Evolutionary conservation across 2,113 vertebrate species (phyloP).

Genomic region (Megaceryle maxima): DNA sequence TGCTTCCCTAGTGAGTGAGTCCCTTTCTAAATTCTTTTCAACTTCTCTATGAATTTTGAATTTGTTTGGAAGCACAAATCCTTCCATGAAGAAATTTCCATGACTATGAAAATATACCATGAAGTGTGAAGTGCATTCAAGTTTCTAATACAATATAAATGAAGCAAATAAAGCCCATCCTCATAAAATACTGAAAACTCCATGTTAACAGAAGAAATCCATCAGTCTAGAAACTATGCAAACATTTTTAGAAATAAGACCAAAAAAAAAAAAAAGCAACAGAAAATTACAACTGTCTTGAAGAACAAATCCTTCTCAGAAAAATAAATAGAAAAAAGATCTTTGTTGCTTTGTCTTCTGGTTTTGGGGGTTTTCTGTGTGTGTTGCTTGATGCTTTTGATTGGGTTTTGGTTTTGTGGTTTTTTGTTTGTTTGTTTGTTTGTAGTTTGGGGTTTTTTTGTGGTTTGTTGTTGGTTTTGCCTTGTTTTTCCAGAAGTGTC

Average conservation of each 20-base stretch:
- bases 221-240: background rate
- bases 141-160: background rate
- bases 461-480: background rate
- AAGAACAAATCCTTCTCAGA: background rate
- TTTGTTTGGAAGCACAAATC: background rate
- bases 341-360: background rate
- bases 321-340: fast-evolving
- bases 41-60: background rate
- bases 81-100: background rate
- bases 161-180: background rate
- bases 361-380: background rate
- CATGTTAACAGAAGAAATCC: background rate
- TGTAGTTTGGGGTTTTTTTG: no score
- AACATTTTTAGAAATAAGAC: background rate
- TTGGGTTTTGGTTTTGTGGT: background rate
- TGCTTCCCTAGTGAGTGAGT: background rate
- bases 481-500: background rate
- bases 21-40: background rate
- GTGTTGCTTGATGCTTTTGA: background rate
- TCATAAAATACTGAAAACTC: background rate
- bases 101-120: background rate
- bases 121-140: background rate
- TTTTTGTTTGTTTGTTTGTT: background rate
- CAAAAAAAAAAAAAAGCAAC: background rate
- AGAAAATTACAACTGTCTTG: background rate